These are phyloP conservation scores for Pristionchus pacificus DNA, from an alignment of 1,140 invertebrate species.

Conservation along the genomic window DNA sequence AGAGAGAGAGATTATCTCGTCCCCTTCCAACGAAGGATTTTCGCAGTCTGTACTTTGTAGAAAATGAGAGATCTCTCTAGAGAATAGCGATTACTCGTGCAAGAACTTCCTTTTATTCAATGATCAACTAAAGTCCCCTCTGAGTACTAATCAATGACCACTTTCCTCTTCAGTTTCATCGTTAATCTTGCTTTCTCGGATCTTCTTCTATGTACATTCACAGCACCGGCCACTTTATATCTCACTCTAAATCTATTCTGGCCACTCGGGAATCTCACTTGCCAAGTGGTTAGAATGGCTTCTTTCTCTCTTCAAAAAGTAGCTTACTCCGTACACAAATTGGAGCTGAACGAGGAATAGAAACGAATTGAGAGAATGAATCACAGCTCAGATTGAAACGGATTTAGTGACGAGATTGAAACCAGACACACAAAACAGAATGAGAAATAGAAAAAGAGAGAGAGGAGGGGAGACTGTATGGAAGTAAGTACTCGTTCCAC, in stretches of 20 bases:
- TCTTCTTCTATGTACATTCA: constrained; percentile 50
- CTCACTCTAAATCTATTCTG: constrained; percentile 54
- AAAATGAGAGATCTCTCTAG: too few relatives aligned
- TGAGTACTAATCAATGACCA: not conserved
- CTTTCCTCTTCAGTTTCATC: constrained; percentile 43
- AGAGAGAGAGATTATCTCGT: not conserved
- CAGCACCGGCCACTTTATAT: constrained; percentile 54
- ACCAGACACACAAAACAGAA: too few relatives aligned
- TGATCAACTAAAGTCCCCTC: not conserved
- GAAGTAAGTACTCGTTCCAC: constrained; percentile 8
- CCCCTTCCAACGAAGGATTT: not conserved
- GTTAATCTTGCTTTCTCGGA: constrained; percentile 56
- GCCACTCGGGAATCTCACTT: constrained; percentile 55
- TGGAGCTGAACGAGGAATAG: too few relatives aligned
- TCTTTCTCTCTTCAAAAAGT: too few relatives aligned
- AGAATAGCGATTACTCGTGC: not conserved
- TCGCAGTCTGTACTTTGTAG: too few relatives aligned
- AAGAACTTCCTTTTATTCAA: not conserved
- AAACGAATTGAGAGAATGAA: too few relatives aligned
- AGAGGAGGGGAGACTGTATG: constrained; percentile 21
- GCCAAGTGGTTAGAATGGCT: constrained; percentile 37
- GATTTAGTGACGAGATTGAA: too few relatives aligned
- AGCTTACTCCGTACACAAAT: too few relatives aligned
- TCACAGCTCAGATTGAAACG: too few relatives aligned
- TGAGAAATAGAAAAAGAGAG: too few relatives aligned